Percentiles rank a stretch among this genome's conserved stretches.
phyloP scores from a whole-genome alignment of 2,888 invertebrate species.

The Tenodera sinensis region DNA sequence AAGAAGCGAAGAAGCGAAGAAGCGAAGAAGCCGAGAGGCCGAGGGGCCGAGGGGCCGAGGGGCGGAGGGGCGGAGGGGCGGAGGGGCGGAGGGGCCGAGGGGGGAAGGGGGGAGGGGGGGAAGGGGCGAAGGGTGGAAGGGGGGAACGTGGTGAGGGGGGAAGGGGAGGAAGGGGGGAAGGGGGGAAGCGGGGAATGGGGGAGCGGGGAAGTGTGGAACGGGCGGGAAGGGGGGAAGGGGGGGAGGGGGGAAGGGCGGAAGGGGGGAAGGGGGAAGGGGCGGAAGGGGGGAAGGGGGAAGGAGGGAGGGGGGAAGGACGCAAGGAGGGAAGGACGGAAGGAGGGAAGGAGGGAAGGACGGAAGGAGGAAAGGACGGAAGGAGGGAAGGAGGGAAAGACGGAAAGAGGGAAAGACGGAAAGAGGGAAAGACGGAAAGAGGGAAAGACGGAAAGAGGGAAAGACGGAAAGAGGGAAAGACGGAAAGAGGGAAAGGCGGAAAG shows the following conservation, averaged over 20 bases:
- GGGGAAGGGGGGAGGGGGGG: not conserved
- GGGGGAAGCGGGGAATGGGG: not conserved
- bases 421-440: not conserved
- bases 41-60: not conserved
- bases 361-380: too few relatives aligned
- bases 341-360: not conserved
- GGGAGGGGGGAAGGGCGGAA: too few relatives aligned
- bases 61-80: not conserved
- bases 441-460: too few relatives aligned
- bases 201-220: not conserved
- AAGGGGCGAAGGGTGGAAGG: not conserved
- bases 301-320: too few relatives aligned
- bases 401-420: not conserved
- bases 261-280: not conserved
- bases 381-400: not conserved
- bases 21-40: too few relatives aligned
- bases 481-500: too few relatives aligned
- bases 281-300: not conserved
- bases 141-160: too few relatives aligned
- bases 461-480: too few relatives aligned
- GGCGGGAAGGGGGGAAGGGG: not conserved
- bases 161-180: not conserved
- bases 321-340: not conserved
- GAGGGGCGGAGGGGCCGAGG: not conserved
- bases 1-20: too few relatives aligned